phyloP scores from a whole-genome alignment of 2,113 vertebrate genomes.

The Paedocypris sp. region DNA sequence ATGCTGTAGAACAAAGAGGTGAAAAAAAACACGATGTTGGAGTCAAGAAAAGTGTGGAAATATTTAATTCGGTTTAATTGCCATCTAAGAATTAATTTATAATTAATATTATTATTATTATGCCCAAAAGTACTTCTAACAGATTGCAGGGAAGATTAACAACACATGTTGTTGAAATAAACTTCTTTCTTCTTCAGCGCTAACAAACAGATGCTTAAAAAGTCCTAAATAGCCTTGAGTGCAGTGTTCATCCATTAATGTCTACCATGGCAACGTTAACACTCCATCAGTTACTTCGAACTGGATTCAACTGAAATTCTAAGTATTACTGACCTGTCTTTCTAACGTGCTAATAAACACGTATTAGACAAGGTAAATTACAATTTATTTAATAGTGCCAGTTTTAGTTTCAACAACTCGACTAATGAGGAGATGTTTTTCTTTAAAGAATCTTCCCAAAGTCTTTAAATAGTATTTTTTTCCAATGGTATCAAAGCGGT shows the following conservation, averaged over 20 bases:
- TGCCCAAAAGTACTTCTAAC: background rate
- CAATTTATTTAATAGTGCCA: too few relatives aligned
- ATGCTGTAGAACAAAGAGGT: too few relatives aligned
- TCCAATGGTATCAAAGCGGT: too few relatives aligned
- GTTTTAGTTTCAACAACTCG: too few relatives aligned
- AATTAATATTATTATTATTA: too few relatives aligned
- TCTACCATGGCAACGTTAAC: constrained; percentile 50
- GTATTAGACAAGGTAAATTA: background rate
- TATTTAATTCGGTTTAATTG: too few relatives aligned
- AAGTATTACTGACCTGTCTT: background rate
- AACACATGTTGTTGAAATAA: too few relatives aligned
- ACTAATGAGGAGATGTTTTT: too few relatives aligned
- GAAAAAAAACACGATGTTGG: too few relatives aligned
- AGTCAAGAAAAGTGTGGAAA: too few relatives aligned
- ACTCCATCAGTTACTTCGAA: background rate
- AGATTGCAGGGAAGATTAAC: background rate
- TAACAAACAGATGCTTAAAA: constrained; percentile 10
- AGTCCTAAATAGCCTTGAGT: constrained; percentile 18
- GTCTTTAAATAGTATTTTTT: too few relatives aligned
- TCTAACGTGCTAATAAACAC: background rate
- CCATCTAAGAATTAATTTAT: background rate
- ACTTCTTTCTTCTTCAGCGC: constrained; percentile 17
- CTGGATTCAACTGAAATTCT: background rate
- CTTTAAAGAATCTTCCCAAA: too few relatives aligned
- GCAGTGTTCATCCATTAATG: constrained; percentile 11